Percentiles rank a stretch among this genome's conserved stretches.
These are phyloP conservation scores for Drosophila littoralis DNA, from an alignment of 1,140 invertebrate genomes.

Conservation along the genomic window DNA sequence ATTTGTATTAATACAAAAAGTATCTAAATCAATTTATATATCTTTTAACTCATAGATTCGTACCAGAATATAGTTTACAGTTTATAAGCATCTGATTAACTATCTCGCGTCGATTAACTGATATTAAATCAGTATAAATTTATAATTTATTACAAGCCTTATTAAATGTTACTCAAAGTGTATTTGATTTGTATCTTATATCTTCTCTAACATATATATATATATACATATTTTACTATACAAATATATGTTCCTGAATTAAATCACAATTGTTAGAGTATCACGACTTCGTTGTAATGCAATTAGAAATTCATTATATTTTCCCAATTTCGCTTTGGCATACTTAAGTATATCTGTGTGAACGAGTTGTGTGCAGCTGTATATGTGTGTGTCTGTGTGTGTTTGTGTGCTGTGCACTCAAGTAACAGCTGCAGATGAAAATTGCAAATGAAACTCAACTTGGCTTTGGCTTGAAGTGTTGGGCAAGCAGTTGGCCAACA, in stretches of 20 bases:
- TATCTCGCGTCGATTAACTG: no score
- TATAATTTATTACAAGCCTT: no score
- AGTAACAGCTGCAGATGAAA: conserved; percentile 79
- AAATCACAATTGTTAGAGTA: conserved; percentile 24
- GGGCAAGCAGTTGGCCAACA: conserved; percentile 19
- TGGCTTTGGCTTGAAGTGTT: conserved; percentile 43
- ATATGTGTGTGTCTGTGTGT: conserved; percentile 28
- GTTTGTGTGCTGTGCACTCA: conserved; percentile 56
- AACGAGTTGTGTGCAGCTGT: conserved; percentile 9
- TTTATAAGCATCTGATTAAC: no score
- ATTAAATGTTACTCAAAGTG: not conserved
- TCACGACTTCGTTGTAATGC: conserved; percentile 31
- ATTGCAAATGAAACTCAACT: conserved; percentile 79
- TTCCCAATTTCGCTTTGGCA: conserved; percentile 66
- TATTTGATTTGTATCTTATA: not conserved
- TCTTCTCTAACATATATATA: not conserved
- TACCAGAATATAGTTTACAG: no score
- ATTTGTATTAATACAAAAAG: no score
- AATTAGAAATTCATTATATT: conserved; percentile 62
- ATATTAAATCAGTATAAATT: no score
- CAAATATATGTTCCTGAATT: not conserved
- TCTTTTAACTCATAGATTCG: no score
- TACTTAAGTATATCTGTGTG: conserved; percentile 36
- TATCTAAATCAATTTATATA: no score
- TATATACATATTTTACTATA: not conserved